Evolutionary conservation across 2,888 invertebrate genomes (phyloP), one percentile per base, ranked within the genome.

Genomic region (Brachyptera risi): DNA sequence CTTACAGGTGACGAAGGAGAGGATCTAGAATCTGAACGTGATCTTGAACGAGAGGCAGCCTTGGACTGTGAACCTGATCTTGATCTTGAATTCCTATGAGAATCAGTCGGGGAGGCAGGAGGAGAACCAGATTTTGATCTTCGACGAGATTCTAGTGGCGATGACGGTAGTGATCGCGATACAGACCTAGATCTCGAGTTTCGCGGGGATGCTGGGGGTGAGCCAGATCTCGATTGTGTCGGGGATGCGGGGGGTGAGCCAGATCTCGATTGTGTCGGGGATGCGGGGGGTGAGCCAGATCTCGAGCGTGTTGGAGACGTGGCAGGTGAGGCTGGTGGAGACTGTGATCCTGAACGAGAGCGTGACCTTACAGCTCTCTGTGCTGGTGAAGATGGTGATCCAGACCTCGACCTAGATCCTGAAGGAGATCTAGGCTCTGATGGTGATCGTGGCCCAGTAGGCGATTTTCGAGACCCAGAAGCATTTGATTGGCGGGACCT

Each of bases 51-150:
- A 37, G 37, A 17, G 17, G 54, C 19, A 21, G 35, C 4, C 35
- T 35, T 24, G 9, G 69, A 68, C 23, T 63, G 35, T 13, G 54
- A 54, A 23, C 37, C 17, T 5, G 44, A 44, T 21, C 44, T 17
- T 5, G 44, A 44, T 44, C 44, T 17, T 35, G 72, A 70, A 5
- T 44, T 19, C 21, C 44, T 5, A 37, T 60, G 63, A 27, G 63
- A 66, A 7, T 64, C 40, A 19, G 11, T 19, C 3, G 44, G 44
- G 3, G 44, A 44, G 3, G 44, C 58, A 44, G 68, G 67, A 49
- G 68, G 67, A 1, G 69, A 70, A 24, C 63, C 59, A 38, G 69
- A 69, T 42, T 68, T 64, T 3, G 71, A 71, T 21, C 69, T 65
- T 1, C 72, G 71, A 50, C 67, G 68, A 27, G 65, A 63, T 37